Conservation (phyloP, 2,888 invertebrate genomes). For the Eucera pruinosa region DNA sequence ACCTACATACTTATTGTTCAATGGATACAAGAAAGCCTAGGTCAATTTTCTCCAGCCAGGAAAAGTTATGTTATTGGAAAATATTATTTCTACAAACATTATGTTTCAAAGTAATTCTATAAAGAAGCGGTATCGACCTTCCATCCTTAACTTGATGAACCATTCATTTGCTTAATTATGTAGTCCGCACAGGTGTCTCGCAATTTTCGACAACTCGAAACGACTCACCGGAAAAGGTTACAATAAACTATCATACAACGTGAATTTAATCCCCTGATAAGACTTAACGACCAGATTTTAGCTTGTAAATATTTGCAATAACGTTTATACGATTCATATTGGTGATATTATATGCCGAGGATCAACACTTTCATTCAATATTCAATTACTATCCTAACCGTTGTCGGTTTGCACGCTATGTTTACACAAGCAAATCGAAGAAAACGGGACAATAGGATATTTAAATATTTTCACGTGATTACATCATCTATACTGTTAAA, state of each 20-base stretch:
- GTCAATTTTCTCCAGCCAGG: constrained; percentile 6
- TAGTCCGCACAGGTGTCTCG: constrained; percentile 9
- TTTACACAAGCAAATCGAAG: constrained; percentile 12
- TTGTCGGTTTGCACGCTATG: neutral
- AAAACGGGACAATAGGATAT: constrained; percentile 14
- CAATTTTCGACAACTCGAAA: constrained; percentile 19
- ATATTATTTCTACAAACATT: constrained; percentile 13
- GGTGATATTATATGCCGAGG: constrained; percentile 8
- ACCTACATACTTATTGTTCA: no score
- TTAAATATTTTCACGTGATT: constrained; percentile 14
- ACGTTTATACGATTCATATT: constrained; percentile 21
- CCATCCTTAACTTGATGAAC: constrained; percentile 45
- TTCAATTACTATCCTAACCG: neutral
- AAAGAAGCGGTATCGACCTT: no score
- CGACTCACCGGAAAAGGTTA: neutral
- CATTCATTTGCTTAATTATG: constrained; percentile 50
- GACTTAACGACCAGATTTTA: constrained; percentile 9
- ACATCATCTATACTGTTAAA: no score
- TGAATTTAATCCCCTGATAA: neutral
- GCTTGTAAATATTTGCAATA: constrained; percentile 41
- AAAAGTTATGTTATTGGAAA: neutral
- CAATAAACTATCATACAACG: constrained; percentile 3
- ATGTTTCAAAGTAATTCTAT: constrained; percentile 10
- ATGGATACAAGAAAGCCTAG: no score
- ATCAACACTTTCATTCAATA: constrained; percentile 50